Conservation (phyloP, 2,797 vertebrate species). For the Gallinago stenura region DNA sequence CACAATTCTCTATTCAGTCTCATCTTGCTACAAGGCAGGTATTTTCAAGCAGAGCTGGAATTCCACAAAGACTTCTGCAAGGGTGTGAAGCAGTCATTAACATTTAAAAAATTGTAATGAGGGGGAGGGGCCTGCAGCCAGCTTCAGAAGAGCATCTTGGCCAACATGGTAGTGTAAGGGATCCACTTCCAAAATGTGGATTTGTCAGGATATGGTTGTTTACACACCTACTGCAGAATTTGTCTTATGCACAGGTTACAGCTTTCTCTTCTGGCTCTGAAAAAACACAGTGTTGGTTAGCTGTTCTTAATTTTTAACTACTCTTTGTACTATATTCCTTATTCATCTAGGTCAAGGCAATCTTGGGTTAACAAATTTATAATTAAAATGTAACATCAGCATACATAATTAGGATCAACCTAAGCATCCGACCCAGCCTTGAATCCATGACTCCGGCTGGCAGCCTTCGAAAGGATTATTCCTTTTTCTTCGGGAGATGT, state of each 20-base stretch:
- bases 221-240: not conserved
- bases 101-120: not conserved
- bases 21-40: not conserved
- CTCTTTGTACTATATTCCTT: not conserved
- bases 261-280: not conserved
- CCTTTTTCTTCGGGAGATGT: not conserved
- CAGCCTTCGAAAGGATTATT: not conserved
- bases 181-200: not conserved
- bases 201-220: not conserved
- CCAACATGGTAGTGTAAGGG: not conserved
- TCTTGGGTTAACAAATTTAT: not conserved
- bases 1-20: not conserved
- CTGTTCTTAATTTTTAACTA: not conserved
- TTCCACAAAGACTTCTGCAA: not conserved
- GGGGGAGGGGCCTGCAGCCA: not conserved
- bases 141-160: not conserved
- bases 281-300: not conserved
- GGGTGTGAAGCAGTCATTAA: not conserved
- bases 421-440: not conserved
- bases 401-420: not conserved
- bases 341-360: not conserved
- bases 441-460: not conserved
- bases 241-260: not conserved
- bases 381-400: not conserved
- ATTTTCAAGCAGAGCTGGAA: not conserved